phyloP scores from a whole-genome alignment of 1,140 invertebrate species.

The Apolygus lucorum region DNA sequence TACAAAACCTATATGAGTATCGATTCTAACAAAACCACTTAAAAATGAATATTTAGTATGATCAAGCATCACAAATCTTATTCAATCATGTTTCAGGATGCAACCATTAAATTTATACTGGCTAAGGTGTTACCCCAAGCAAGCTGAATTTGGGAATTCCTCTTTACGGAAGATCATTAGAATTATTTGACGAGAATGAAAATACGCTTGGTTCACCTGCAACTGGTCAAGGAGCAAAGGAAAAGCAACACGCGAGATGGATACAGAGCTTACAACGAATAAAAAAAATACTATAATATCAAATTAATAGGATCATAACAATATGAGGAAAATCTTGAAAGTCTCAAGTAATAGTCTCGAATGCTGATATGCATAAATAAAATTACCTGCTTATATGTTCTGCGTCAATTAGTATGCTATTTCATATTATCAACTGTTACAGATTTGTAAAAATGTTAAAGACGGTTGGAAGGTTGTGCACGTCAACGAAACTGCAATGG shows the following conservation, averaged over 20 bases:
- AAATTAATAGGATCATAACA: too few species aligned
- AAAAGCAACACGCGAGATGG: constrained; percentile 69
- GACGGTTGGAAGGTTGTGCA: constrained; percentile 68
- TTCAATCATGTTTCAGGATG: constrained; percentile 61
- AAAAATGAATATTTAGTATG: too few species aligned
- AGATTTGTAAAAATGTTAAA: constrained; percentile 72
- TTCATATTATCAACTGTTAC: too few species aligned
- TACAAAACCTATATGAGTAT: too few species aligned
- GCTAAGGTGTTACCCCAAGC: constrained; percentile 59
- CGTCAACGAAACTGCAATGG: constrained; percentile 63
- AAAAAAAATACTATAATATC: constrained; percentile 42
- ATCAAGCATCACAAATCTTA: too few species aligned
- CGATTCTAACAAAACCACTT: too few species aligned
- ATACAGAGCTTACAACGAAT: constrained; percentile 81
- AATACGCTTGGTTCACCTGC: constrained; percentile 64
- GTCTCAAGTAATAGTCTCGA: too few species aligned
- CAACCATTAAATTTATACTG: constrained; percentile 79
- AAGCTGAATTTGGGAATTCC: constrained; percentile 83
- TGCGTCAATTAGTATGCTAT: too few species aligned
- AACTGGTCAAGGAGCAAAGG: constrained; percentile 58
- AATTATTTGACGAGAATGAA: constrained; percentile 46
- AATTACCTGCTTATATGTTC: too few species aligned
- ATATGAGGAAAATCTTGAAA: too few species aligned
- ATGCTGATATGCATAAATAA: constrained; percentile 13
- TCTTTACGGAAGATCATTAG: constrained; percentile 77